Evolutionary conservation across 2,797 vertebrate species (phyloP).

Genomic region (Neomorphus geoffroyi): DNA sequence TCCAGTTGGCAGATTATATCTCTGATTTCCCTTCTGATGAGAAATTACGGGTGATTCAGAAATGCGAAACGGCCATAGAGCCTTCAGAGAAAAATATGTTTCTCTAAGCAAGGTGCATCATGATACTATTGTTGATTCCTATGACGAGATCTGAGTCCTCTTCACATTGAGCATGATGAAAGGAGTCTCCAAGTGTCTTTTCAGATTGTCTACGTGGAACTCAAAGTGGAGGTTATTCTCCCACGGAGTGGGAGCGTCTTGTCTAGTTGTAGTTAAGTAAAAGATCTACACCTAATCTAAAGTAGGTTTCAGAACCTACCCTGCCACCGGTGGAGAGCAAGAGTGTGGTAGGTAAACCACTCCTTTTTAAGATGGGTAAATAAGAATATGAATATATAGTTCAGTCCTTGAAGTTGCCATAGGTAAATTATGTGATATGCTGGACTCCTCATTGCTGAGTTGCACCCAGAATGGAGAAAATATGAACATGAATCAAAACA

Average conservation of each 20-base stretch:
- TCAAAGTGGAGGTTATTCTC: neutral
- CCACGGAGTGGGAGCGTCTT: neutral
- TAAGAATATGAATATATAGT: neutral
- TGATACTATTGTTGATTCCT: neutral
- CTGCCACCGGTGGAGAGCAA: neutral
- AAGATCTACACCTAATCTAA: neutral
- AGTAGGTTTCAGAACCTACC: neutral
- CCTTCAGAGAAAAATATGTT: neutral
- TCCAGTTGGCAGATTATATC: neutral
- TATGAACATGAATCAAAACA: neutral
- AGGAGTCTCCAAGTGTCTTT: neutral
- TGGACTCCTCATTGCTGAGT: neutral
- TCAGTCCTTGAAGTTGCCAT: neutral
- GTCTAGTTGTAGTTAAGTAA: neutral
- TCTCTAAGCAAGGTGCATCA: neutral
- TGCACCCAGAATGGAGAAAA: neutral
- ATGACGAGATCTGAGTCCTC: neutral
- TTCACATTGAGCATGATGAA: neutral
- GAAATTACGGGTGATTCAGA: neutral
- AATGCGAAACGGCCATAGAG: neutral
- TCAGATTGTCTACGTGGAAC: neutral
- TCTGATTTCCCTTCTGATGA: neutral
- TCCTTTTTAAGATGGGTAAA: neutral
- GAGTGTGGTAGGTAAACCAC: neutral
- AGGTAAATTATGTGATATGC: neutral